Conservation (phyloP, 2,888 invertebrate species). For the Drosophila koepferae region DNA sequence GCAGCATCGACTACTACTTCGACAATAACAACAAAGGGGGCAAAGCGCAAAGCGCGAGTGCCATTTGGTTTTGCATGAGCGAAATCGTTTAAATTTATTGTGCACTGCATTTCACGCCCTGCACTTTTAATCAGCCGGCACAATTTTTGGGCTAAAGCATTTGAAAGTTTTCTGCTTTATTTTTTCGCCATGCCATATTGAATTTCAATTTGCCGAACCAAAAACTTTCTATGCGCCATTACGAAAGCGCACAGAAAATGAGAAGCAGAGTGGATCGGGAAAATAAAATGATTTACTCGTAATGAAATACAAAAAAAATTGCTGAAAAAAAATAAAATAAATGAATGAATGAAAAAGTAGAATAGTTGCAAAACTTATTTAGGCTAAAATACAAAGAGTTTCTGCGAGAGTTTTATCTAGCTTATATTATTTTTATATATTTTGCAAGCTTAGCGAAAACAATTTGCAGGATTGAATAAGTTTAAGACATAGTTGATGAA, state of each 20-base stretch:
- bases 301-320: background rate
- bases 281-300: conserved; percentile 9
- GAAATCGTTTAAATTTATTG: conserved; percentile 77
- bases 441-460: background rate
- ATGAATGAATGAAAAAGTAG: background rate
- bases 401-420: background rate
- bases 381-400: background rate
- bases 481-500: background rate
- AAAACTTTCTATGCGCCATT: conserved; percentile 27
- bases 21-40: conserved; percentile 30
- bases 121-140: conserved; percentile 74
- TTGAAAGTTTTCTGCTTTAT: conserved; percentile 16
- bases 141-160: conserved; percentile 56
- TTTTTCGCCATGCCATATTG: conserved; percentile 38
- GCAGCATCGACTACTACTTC: conserved; percentile 18
- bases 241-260: background rate
- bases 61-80: conserved; percentile 74
- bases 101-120: conserved; percentile 73
- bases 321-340: background rate
- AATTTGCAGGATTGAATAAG: background rate
- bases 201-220: conserved; percentile 44
- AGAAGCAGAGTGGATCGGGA: background rate
- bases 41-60: conserved; percentile 54
- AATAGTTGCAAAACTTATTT: background rate
- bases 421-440: background rate